phyloP scores from a whole-genome alignment of 2,888 invertebrate species.

The Automeris io region DNA sequence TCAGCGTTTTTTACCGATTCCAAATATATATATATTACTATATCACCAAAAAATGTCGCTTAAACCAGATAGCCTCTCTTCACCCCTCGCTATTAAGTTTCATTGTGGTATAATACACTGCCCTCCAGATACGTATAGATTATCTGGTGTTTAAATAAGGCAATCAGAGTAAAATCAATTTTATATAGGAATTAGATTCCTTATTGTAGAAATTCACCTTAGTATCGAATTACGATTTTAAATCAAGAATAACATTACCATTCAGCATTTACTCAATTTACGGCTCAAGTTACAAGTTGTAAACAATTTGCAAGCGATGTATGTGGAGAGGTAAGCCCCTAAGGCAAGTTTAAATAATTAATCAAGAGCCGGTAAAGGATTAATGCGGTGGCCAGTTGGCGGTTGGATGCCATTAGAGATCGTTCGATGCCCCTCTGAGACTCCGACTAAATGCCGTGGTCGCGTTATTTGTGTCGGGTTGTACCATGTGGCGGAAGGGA shows the following conservation, averaged over 20 bases:
- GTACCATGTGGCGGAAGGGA: slow-evolving; percentile 31
- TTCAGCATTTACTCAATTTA: slow-evolving; percentile 19
- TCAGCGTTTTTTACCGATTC: no score
- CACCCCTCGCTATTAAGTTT: no score
- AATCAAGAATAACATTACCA: neutral
- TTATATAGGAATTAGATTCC: no score
- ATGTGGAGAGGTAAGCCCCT: slow-evolving; percentile 37
- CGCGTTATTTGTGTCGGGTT: slow-evolving; percentile 54
- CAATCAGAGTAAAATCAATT: no score
- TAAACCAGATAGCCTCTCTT: no score
- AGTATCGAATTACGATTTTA: neutral
- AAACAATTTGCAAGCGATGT: slow-evolving; percentile 58
- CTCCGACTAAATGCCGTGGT: slow-evolving; percentile 61
- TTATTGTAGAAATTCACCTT: no score
- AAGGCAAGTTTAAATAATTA: slow-evolving; percentile 72
- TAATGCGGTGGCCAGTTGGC: slow-evolving; percentile 74
- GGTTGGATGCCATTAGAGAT: slow-evolving; percentile 71
- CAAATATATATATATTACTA: no score
- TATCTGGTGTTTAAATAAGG: no score
- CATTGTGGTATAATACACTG: no score
- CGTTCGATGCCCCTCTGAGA: slow-evolving; percentile 56
- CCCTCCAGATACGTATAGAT: neutral
- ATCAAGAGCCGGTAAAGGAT: slow-evolving; percentile 73
- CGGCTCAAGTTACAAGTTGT: slow-evolving; percentile 34
- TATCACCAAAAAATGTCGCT: no score